These are phyloP conservation scores for Cinara cedri DNA, from an alignment of 2,888 invertebrate genomes.

Conservation along the genomic window DNA sequence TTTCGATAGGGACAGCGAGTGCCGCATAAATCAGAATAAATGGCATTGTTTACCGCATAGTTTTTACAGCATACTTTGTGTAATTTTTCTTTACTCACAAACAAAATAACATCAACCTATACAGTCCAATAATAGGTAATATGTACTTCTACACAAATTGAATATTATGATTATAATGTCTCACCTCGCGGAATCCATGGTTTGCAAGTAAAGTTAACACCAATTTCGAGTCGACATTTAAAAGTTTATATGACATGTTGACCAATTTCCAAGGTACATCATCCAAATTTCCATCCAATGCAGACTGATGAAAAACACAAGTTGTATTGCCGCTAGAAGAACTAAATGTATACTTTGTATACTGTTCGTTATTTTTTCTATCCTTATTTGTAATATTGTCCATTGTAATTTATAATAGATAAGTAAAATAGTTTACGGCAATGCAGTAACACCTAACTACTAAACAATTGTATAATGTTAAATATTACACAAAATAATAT, in stretches of 20 bases:
- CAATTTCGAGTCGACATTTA: conserved; percentile 48
- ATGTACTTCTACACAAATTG: too few relatives aligned
- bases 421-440: background rate
- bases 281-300: conserved; percentile 31
- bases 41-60: too few relatives aligned
- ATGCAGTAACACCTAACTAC: background rate
- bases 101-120: too few relatives aligned
- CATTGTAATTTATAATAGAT: conserved; percentile 5
- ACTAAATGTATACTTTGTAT: conserved; percentile 24
- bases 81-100: too few relatives aligned
- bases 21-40: too few relatives aligned
- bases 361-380: background rate
- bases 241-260: conserved; percentile 43
- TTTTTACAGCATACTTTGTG: too few relatives aligned
- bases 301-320: conserved; percentile 40
- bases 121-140: too few relatives aligned
- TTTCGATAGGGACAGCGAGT: too few relatives aligned
- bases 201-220: conserved; percentile 45
- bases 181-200: conserved; percentile 52
- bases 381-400: background rate
- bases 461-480: too few relatives aligned
- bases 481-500: too few relatives aligned
- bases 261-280: conserved; percentile 48
- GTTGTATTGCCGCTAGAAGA: conserved; percentile 24
- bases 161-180: background rate